Conservation (phyloP, 2,113 vertebrate species). For the Psephotus haematonotus region DNA sequence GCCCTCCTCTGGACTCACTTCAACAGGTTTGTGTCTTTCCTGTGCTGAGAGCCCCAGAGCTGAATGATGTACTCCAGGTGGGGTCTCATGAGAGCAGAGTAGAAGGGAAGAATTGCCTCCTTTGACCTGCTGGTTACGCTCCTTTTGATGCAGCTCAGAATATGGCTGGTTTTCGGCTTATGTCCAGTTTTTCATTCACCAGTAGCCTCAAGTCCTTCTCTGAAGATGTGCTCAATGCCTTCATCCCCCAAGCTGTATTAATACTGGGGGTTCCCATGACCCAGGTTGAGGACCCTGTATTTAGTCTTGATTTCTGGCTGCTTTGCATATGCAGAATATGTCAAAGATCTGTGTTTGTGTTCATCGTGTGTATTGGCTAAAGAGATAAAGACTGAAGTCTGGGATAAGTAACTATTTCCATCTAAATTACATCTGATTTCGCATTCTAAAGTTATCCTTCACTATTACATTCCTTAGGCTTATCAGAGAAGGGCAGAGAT, state of each 20-base stretch:
- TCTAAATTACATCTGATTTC: not conserved
- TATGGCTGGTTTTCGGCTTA: not conserved
- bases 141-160: not conserved
- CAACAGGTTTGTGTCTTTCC: not conserved
- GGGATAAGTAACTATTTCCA: not conserved
- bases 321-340: not conserved
- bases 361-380: not conserved
- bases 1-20: not conserved
- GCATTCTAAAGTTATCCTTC: not conserved
- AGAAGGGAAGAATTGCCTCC: not conserved
- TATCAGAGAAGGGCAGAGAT: not conserved
- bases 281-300: no score
- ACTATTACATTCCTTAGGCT: not conserved
- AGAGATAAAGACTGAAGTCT: not conserved
- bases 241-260: not conserved
- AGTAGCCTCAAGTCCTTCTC: not conserved
- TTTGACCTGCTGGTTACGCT: accelerated
- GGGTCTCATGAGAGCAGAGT: accelerated
- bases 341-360: not conserved
- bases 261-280: accelerated
- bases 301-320: not conserved
- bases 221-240: not conserved
- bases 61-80: not conserved
- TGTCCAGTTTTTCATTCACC: not conserved
- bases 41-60: not conserved